Evolutionary conservation across 2,888 invertebrate species (phyloP).

Genomic region (Pollenia amentaria): DNA sequence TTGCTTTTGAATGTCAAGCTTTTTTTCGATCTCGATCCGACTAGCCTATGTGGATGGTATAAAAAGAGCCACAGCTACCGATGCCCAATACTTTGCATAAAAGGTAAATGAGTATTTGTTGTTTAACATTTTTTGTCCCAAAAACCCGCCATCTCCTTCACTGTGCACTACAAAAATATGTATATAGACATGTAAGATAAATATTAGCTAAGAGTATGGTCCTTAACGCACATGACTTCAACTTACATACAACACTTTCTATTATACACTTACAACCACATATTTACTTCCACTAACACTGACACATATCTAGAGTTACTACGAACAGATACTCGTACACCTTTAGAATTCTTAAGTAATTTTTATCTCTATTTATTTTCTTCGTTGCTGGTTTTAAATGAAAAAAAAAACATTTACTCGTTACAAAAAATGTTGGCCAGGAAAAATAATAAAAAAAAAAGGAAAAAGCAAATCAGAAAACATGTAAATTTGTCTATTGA

Average conservation of each 20-base stretch:
- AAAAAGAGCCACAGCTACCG: no score
- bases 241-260: conserved; percentile 3
- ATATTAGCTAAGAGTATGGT: conserved; percentile 15
- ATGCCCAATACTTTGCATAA: no score
- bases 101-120: no score
- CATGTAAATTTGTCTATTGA: conserved; percentile 16
- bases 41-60: no score
- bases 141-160: not conserved
- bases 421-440: conserved; percentile 1
- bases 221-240: conserved; percentile 13
- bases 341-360: conserved; percentile 50
- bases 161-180: not conserved
- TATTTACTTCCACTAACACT: not conserved
- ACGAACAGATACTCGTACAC: conserved; percentile 28
- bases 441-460: not conserved
- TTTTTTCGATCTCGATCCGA: no score
- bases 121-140: no score
- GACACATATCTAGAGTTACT: conserved; percentile 7
- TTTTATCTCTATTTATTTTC: conserved; percentile 1
- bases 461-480: conserved; percentile 7
- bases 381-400: conserved; percentile 16
- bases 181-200: not conserved
- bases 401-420: conserved; percentile 5
- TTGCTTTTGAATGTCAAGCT: no score
- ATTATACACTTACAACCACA: not conserved